Evolutionary conservation across 1,140 invertebrate species (phyloP).

Genomic region (Trinorchestia longiramus): DNA sequence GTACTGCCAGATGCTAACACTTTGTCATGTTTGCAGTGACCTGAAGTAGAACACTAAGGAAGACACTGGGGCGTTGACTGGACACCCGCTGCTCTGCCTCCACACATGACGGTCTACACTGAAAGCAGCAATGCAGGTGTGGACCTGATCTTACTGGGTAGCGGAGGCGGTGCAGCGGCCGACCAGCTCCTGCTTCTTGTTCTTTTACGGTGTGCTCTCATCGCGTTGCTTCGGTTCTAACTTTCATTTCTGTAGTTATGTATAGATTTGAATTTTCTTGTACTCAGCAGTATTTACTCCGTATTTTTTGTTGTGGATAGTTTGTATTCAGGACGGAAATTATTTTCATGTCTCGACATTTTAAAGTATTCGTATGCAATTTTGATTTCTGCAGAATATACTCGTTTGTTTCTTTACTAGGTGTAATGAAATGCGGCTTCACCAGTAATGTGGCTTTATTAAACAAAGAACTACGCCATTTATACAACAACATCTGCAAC

Average conservation of each 20-base stretch:
- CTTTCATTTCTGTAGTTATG: neutral
- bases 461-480: no score
- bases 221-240: neutral
- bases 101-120: neutral
- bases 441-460: no score
- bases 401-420: no score
- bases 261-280: neutral
- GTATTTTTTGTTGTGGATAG: no score
- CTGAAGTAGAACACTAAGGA: neutral
- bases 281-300: neutral
- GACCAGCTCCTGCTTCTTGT: neutral
- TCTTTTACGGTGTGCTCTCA: neutral
- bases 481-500: no score
- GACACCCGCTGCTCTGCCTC: neutral
- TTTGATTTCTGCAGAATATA: no score
- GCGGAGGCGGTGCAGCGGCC: neutral
- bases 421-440: no score
- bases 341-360: no score
- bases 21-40: neutral
- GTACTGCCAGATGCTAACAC: neutral
- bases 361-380: no score
- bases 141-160: neutral
- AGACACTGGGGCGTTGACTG: neutral
- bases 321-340: no score
- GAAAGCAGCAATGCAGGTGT: neutral